Conservation (phyloP, 1,140 invertebrate species). For the Aplysia californica region DNA sequence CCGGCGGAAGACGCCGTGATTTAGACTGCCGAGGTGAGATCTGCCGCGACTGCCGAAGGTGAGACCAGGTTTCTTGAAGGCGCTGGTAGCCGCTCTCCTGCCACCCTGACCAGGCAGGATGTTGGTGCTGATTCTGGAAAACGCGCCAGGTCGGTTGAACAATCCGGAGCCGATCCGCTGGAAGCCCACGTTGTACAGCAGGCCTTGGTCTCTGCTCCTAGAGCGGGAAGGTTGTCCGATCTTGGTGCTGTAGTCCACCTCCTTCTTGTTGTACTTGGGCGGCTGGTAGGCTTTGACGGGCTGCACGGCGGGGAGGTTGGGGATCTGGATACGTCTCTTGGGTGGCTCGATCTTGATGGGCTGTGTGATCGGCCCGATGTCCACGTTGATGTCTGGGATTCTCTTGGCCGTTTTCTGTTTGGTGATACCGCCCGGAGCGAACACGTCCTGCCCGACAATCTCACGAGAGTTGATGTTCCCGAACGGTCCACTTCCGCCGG, state of each 20-base stretch:
- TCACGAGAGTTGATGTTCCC: background rate
- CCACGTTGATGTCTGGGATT: conserved; percentile 17
- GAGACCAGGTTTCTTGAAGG: background rate
- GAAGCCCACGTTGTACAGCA: background rate
- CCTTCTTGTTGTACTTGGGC: conserved; percentile 25
- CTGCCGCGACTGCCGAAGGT: background rate
- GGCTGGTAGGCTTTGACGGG: conserved; percentile 14
- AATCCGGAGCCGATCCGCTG: background rate
- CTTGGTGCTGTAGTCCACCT: conserved; percentile 21
- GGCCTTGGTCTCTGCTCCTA: background rate
- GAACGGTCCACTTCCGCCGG: conserved; percentile 1
- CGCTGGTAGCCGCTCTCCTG: background rate
- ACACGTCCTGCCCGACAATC: background rate
- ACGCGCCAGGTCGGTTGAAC: background rate
- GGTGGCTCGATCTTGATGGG: conserved; percentile 17
- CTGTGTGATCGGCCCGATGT: conserved; percentile 5
- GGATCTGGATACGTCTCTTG: background rate
- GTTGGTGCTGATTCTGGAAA: background rate
- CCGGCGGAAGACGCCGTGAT: too few relatives aligned
- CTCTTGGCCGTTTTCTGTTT: background rate
- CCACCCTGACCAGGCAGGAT: background rate
- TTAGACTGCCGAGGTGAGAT: background rate
- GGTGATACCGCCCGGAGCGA: background rate
- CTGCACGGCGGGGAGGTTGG: conserved; percentile 7
- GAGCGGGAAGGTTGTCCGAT: background rate